Percentiles rank a stretch among this genome's conserved stretches.
phyloP scores from a whole-genome alignment of 2,113 vertebrate species.

The Callipepla squamata region DNA sequence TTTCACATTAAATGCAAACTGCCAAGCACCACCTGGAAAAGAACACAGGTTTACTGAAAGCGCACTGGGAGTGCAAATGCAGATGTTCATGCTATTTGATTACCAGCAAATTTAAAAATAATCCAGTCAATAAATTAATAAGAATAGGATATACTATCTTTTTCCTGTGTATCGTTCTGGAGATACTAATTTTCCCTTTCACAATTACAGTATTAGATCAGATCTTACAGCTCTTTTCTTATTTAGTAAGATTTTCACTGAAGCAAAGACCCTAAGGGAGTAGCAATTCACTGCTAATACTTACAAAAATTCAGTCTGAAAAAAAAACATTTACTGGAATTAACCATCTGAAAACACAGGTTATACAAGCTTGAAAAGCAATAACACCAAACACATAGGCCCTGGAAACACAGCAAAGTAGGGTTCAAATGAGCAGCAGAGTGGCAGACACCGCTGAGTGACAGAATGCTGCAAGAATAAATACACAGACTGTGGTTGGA shows the following conservation, averaged over 20 bases:
- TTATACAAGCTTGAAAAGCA: not conserved
- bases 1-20: slow-evolving; percentile 97
- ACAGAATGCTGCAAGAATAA: slow-evolving; percentile 16
- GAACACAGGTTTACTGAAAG: slow-evolving; percentile 22
- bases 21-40: slow-evolving; percentile 91
- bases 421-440: rapidly evolving
- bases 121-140: not conserved
- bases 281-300: not conserved
- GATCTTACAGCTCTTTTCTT: not conserved
- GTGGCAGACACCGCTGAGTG: not conserved
- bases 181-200: not conserved
- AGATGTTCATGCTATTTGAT: not conserved
- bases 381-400: not conserved
- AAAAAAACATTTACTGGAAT: not conserved
- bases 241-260: not conserved
- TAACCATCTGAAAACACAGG: not conserved
- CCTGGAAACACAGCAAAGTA: not conserved
- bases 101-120: not conserved
- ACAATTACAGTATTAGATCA: not conserved
- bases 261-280: not conserved
- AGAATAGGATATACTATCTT: not conserved
- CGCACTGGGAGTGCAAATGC: not conserved
- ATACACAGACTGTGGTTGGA: not conserved
- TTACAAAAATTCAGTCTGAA: not conserved
- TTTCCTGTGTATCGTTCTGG: rapidly evolving